Conservation (phyloP, 2,888 invertebrate genomes). For the Unio pictorum region DNA sequence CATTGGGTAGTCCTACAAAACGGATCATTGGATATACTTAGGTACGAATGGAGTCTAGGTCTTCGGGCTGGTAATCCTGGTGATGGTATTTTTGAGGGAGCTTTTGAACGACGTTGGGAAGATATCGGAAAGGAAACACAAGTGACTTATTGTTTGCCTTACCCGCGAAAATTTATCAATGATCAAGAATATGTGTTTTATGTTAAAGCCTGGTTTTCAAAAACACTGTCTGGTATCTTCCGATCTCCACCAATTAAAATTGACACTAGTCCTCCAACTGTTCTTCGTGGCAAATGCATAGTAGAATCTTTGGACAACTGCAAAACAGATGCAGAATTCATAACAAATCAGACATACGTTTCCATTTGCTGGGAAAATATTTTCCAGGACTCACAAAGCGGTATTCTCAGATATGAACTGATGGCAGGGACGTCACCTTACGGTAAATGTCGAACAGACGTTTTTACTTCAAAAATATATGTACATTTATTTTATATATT, state of each 20-base stretch:
- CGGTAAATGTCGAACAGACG: conserved; percentile 10
- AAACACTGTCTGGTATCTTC: neutral
- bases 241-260: conserved; percentile 4
- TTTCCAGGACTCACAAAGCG: conserved; percentile 8
- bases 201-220: conserved; percentile 7
- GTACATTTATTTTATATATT: no score
- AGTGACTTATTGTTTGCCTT: no score
- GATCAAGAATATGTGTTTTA: conserved; percentile 6
- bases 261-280: conserved; percentile 9
- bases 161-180: no score
- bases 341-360: neutral
- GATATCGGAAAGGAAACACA: no score
- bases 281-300: conserved; percentile 2
- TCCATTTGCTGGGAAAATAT: conserved; percentile 6
- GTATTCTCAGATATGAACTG: conserved; percentile 2
- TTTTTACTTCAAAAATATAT: no score
- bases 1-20: conserved; percentile 11
- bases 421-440: conserved; percentile 14
- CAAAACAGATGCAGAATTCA: neutral
- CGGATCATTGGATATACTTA: no score
- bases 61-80: no score
- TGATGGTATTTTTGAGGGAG: no score
- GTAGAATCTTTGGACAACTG: conserved; percentile 2
- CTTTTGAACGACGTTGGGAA: no score
- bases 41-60: no score